phyloP scores from a whole-genome alignment of 2,797 vertebrate species.

The Typhlichthys subterraneus region DNA sequence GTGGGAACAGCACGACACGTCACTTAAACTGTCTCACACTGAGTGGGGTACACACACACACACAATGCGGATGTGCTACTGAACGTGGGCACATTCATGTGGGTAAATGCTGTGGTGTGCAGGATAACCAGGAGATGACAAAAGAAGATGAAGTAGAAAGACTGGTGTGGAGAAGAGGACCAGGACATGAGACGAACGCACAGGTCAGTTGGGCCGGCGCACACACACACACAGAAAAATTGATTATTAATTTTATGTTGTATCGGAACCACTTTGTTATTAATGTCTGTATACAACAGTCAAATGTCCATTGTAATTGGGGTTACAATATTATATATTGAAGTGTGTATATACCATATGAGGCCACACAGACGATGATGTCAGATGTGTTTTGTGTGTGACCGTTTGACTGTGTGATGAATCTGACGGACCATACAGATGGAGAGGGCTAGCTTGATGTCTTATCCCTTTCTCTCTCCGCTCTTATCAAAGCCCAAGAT shows the following conservation, averaged over 20 bases:
- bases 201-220: neutral
- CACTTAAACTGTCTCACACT: too few relatives aligned
- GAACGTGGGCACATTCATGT: too few relatives aligned
- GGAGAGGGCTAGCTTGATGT: constrained; percentile 45
- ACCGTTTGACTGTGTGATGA: constrained; percentile 48
- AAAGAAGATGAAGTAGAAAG: too few relatives aligned
- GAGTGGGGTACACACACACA: neutral
- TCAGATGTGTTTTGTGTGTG: constrained; percentile 50
- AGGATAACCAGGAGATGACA: too few relatives aligned
- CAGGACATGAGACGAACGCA: constrained; percentile 1
- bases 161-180: too few relatives aligned
- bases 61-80: neutral
- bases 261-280: too few relatives aligned
- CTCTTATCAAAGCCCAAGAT: constrained; percentile 46
- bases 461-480: constrained; percentile 21
- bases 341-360: constrained; percentile 5
- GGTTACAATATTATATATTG: too few relatives aligned
- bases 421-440: constrained; percentile 50
- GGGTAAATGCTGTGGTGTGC: too few relatives aligned
- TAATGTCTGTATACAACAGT: too few relatives aligned
- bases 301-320: too few relatives aligned
- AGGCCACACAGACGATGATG: constrained; percentile 14
- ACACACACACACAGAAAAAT: neutral
- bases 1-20: constrained; percentile 10
- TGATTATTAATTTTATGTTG: too few relatives aligned